Conservation (phyloP, 2,888 invertebrate genomes). For the Eudasyphora cyanicolor region DNA sequence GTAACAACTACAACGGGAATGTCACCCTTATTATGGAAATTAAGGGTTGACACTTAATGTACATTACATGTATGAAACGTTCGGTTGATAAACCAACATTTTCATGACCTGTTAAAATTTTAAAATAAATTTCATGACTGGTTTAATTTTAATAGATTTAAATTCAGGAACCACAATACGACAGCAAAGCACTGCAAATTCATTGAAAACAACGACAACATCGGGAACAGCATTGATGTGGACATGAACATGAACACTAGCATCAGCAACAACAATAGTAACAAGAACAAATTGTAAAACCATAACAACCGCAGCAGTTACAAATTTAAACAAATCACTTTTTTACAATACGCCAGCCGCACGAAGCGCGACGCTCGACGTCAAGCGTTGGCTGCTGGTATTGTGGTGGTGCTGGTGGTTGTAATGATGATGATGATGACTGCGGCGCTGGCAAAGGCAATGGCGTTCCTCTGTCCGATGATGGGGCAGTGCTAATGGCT, state of each 20-base stretch:
- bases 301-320: slow-evolving; percentile 48
- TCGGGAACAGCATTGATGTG: not conserved
- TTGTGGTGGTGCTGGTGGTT: slow-evolving; percentile 11
- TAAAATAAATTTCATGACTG: slow-evolving; percentile 22
- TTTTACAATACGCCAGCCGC: not conserved
- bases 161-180: slow-evolving; percentile 26
- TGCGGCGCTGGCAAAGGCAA: not conserved
- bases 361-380: not conserved
- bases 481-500: too few species aligned
- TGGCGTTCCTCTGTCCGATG: not conserved
- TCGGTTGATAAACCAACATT: not conserved
- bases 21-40: not conserved
- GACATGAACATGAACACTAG: not conserved
- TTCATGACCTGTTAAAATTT: slow-evolving; percentile 30
- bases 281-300: slow-evolving; percentile 22
- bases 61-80: not conserved
- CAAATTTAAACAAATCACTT: slow-evolving; percentile 55
- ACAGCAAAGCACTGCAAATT: not conserved
- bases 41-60: not conserved
- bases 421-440: not conserved
- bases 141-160: slow-evolving; percentile 12
- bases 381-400: not conserved
- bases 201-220: slow-evolving; percentile 5
- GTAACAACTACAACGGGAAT: not conserved
- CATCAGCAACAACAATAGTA: not conserved